A percentile compares a stretch with the other conserved stretches of the same genome.
phyloP scores from a whole-genome alignment of 2,113 vertebrate genomes.

The Crotalus tigris region DNA sequence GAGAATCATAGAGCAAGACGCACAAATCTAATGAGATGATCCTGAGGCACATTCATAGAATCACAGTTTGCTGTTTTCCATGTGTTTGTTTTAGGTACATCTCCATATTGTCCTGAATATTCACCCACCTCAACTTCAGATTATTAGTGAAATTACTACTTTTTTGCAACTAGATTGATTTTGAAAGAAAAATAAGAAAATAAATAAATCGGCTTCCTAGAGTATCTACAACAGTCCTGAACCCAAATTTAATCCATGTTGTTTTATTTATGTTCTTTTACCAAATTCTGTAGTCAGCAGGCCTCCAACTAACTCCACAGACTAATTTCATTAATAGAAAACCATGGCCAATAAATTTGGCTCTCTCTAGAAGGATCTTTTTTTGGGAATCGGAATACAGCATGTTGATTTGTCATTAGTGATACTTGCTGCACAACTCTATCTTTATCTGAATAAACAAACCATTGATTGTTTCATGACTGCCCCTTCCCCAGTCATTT shows the following conservation, averaged over 20 bases:
- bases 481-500: background rate
- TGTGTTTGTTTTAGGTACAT: no score
- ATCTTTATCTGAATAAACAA: background rate
- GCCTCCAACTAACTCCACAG: background rate
- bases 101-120: no score
- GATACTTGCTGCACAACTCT: background rate
- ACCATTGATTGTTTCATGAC: background rate
- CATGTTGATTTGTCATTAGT: background rate
- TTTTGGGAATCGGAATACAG: background rate
- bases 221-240: background rate
- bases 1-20: background rate
- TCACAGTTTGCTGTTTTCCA: background rate
- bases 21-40: background rate
- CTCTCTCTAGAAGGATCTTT: background rate
- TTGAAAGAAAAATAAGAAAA: background rate
- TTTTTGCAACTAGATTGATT: background rate
- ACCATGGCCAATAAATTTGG: background rate
- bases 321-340: background rate
- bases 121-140: background rate
- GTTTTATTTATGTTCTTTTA: background rate
- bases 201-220: background rate
- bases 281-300: background rate
- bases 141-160: background rate
- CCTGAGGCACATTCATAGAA: background rate
- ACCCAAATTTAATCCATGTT: background rate